phyloP scores from a whole-genome alignment of 2,888 invertebrate species.

The Drosophila nigritarsus region DNA sequence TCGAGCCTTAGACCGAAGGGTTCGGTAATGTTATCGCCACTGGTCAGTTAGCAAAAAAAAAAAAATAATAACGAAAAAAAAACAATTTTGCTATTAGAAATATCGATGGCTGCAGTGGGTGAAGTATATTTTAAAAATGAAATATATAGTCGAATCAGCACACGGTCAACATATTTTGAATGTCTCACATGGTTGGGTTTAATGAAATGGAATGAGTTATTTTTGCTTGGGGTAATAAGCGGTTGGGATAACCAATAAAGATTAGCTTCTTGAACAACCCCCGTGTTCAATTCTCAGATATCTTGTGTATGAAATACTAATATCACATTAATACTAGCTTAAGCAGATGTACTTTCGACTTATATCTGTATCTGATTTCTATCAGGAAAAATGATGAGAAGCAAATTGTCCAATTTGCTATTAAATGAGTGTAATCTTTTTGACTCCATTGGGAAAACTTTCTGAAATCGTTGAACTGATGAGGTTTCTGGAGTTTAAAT shows the following conservation, averaged over 20 bases:
- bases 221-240: constrained; percentile 16
- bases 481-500: background rate
- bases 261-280: constrained; percentile 23
- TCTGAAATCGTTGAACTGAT: background rate
- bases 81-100: constrained; percentile 47
- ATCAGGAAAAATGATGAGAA: background rate
- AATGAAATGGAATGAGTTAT: constrained; percentile 32
- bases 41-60: constrained; percentile 32
- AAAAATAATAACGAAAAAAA: constrained; percentile 8
- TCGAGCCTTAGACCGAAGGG: constrained; percentile 20
- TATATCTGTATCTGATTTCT: constrained; percentile 2
- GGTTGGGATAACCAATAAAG: constrained; percentile 46
- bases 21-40: constrained; percentile 33
- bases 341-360: background rate
- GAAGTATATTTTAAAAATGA: constrained; percentile 51
- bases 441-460: background rate
- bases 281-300: background rate
- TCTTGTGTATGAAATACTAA: constrained; percentile 10
- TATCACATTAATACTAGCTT: background rate
- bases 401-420: background rate
- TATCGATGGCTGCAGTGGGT: constrained; percentile 38
- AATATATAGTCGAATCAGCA: constrained; percentile 35
- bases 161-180: constrained; percentile 60
- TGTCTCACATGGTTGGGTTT: constrained; percentile 30
- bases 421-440: background rate